Evolutionary conservation across 2,888 invertebrate species (phyloP).

Genomic region (Drosophila mercatorum): DNA sequence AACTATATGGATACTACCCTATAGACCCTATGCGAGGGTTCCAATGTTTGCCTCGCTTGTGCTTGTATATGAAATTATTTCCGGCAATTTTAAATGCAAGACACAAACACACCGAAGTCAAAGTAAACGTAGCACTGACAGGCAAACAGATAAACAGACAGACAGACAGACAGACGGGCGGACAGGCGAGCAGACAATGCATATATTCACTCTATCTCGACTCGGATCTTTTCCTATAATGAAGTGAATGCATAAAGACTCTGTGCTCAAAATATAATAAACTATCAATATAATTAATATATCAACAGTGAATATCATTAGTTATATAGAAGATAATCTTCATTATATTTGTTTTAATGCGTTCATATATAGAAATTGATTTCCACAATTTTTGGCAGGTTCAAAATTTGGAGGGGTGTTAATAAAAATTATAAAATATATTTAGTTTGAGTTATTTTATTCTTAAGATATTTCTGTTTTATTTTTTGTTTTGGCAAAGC

Average conservation of each 20-base stretch:
- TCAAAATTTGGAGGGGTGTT: no score
- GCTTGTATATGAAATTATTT: conserved; percentile 71
- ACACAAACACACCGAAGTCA: conserved; percentile 65
- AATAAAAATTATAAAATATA: no score
- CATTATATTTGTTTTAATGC: neutral
- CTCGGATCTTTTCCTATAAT: neutral
- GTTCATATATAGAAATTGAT: neutral
- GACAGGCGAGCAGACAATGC: neutral
- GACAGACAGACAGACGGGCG: conserved; percentile 15
- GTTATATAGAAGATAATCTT: neutral
- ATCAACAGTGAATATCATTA: conserved; percentile 2
- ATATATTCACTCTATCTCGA: neutral
- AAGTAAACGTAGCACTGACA: conserved; percentile 41
- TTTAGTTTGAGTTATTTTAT: no score
- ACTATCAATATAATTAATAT: conserved; percentile 2
- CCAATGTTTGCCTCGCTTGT: conserved; percentile 50
- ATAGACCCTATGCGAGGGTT: conserved; percentile 29
- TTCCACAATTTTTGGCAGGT: neutral
- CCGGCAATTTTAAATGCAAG: conserved; percentile 79
- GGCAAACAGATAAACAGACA: conserved; percentile 26
- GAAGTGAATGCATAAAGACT: neutral
- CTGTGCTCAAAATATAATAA: neutral
- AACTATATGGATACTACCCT: conserved; percentile 27
- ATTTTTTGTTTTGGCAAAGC: no score
- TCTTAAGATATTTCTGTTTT: no score